These are phyloP conservation scores for Hippocampus kuda DNA, from an alignment of 2,797 vertebrate species.

Conservation along the genomic window DNA sequence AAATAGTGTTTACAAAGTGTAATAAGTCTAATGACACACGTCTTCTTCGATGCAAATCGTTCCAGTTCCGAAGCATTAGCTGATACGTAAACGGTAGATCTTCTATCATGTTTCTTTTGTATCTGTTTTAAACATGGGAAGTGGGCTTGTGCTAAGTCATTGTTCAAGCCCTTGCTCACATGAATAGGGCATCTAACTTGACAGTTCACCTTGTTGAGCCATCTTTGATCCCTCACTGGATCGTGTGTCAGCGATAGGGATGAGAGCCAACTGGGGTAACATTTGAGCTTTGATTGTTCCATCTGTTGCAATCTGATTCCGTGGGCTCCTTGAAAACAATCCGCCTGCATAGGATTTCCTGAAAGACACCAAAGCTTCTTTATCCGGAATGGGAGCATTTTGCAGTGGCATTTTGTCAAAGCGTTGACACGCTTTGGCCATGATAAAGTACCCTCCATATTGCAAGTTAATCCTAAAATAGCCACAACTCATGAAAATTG, in stretches of 20 bases:
- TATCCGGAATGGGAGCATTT: constrained; percentile 32
- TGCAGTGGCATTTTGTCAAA: constrained; percentile 26
- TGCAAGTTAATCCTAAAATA: neutral
- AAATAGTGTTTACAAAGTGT: neutral
- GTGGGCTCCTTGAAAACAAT: constrained; percentile 31
- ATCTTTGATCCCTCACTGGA: constrained; percentile 32
- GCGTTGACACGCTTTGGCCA: neutral
- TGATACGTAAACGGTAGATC: constrained; percentile 17
- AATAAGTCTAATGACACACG: neutral
- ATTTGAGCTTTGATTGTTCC: constrained; percentile 49
- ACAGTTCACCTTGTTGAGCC: constrained; percentile 24
- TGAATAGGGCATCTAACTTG: constrained; percentile 32
- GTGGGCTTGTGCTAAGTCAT: constrained; percentile 17
- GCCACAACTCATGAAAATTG: neutral
- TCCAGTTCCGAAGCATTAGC: constrained; percentile 5
- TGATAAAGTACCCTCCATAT: neutral
- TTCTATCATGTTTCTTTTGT: constrained; percentile 16
- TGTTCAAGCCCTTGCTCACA: constrained; percentile 12
- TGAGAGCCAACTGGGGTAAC: constrained; percentile 35
- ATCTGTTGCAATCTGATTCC: constrained; percentile 42
- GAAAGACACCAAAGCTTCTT: constrained; percentile 1
- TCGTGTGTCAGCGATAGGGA: constrained; percentile 29
- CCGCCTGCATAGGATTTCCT: constrained; percentile 40
- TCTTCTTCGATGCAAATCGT: neutral
- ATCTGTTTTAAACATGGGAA: constrained; percentile 22